Percentiles rank a stretch among this genome's conserved stretches.
Conservation (phyloP, 2,888 invertebrate genomes). For the Diploptera punctata region DNA sequence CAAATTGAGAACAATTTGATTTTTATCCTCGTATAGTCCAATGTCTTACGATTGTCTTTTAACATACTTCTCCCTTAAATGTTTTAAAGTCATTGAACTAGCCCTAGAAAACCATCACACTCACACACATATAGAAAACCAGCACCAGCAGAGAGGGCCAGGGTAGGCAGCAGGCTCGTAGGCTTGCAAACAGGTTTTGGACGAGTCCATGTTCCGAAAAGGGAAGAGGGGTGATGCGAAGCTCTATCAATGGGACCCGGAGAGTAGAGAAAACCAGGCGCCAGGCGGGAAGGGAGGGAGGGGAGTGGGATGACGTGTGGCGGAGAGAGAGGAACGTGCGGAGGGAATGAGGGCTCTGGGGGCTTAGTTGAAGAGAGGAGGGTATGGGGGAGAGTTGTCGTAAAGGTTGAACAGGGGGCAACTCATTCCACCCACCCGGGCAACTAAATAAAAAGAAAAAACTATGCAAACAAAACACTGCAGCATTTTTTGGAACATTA, state of each 20-base stretch:
- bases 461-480: conserved; percentile 24
- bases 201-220: conserved; percentile 38
- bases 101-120: conserved; percentile 38
- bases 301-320: conserved; percentile 3
- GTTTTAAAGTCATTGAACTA: conserved; percentile 44
- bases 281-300: background rate
- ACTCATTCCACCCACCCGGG: conserved; percentile 19
- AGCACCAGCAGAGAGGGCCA: conserved; percentile 28
- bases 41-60: conserved; percentile 31
- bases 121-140: conserved; percentile 35
- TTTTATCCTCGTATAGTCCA: background rate
- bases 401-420: conserved; percentile 30
- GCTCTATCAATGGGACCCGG: conserved; percentile 38
- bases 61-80: conserved; percentile 37
- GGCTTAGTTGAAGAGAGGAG: background rate
- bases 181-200: conserved; percentile 43
- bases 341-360: conserved; percentile 14
- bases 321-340: conserved; percentile 13
- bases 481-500: conserved; percentile 8
- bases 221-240: conserved; percentile 33
- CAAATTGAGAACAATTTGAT: background rate
- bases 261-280: conserved; percentile 17
- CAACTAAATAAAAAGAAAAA: background rate
- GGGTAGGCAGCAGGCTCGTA: conserved; percentile 26
- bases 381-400: conserved; percentile 13